These are phyloP conservation scores for Physeter macrocephalus DNA, from an alignment of 2,113 vertebrate genomes.

Conservation along the genomic window DNA sequence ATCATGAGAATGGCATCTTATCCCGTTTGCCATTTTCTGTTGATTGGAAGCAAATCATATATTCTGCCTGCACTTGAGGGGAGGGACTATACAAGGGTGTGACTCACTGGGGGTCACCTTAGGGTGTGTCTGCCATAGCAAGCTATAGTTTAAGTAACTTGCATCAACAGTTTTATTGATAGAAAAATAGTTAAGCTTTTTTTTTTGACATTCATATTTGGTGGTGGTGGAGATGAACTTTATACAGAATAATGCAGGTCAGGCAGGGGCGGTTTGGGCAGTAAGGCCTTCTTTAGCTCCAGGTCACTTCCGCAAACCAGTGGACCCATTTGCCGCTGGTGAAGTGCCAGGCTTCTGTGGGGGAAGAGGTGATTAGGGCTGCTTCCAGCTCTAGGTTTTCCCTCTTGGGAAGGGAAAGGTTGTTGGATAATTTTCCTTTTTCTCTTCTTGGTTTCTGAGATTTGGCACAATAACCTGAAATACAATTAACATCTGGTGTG, in stretches of 20 bases:
- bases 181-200: not conserved
- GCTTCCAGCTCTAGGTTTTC: not conserved
- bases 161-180: not conserved
- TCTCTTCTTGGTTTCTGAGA: constrained; percentile 31
- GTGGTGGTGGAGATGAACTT: not conserved
- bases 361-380: not conserved
- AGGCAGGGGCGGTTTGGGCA: not conserved
- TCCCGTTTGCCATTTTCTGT: not conserved
- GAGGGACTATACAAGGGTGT: not conserved
- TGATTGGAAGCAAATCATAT: not conserved
- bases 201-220: not conserved
- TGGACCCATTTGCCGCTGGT: not conserved
- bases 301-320: not conserved
- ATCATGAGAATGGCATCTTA: not conserved
- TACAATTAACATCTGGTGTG: constrained; percentile 57
- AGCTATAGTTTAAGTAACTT: not conserved
- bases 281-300: not conserved
- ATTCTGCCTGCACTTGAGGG: not conserved
- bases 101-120: not conserved
- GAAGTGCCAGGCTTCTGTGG: not conserved
- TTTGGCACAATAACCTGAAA: constrained; percentile 52
- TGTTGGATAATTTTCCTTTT: constrained; percentile 3
- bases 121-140: not conserved
- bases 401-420: constrained; percentile 15
- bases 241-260: not conserved